Percentiles rank a stretch among this genome's conserved stretches.
Conservation (phyloP, 2,888 invertebrate species). For the Agrypnus murinus region DNA sequence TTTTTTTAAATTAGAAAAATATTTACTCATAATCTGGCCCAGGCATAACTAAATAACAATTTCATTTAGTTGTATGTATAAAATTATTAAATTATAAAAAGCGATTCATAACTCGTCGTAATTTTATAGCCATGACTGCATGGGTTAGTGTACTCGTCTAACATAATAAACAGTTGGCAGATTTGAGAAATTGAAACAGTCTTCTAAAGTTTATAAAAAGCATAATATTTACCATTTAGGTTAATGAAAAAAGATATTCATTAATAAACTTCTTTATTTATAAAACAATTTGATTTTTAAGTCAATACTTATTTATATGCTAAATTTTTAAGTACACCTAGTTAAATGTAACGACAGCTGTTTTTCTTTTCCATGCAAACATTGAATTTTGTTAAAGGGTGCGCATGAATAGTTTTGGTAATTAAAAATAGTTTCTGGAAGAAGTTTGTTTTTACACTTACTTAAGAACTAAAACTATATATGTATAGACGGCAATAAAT, state of each 20-base stretch:
- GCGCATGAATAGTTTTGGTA: constrained; percentile 29
- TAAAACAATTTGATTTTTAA: constrained; percentile 68
- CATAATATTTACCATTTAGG: too few species aligned
- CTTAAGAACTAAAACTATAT: constrained; percentile 26
- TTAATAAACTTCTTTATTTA: constrained; percentile 65
- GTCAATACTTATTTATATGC: constrained; percentile 64
- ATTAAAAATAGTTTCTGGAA: constrained; percentile 14
- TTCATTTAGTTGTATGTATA: too few species aligned
- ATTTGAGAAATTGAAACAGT: too few species aligned
- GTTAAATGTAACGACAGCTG: constrained; percentile 39
- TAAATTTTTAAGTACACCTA: constrained; percentile 66
- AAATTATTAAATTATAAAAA: too few species aligned
- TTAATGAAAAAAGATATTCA: background rate
- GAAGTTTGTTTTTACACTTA: constrained; percentile 27
- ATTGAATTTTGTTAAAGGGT: constrained; percentile 27
- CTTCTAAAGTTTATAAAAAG: too few species aligned
- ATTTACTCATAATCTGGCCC: too few species aligned
- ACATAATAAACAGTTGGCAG: too few species aligned
- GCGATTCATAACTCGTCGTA: too few species aligned
- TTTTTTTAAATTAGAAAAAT: too few species aligned
- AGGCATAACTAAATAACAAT: too few species aligned
- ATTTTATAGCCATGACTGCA: too few species aligned
- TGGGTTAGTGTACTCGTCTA: too few species aligned
- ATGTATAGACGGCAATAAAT: constrained; percentile 39
- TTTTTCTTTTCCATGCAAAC: constrained; percentile 42